These are phyloP conservation scores for Galaxias olidus DNA, from an alignment of 2,797 vertebrate species.

Conservation along the genomic window DNA sequence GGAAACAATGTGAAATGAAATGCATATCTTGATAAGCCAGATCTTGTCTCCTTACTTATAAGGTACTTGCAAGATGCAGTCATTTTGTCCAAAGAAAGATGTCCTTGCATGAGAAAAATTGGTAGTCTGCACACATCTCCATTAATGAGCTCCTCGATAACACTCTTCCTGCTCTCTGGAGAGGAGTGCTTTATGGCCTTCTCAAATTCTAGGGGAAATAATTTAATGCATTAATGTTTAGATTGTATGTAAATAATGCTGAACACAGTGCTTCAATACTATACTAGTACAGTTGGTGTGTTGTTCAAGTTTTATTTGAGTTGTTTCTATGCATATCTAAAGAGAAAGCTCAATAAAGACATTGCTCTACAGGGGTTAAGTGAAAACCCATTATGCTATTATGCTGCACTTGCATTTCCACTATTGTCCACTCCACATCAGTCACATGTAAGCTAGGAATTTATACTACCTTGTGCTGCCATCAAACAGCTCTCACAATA, in stretches of 20 bases:
- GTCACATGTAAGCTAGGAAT: slow-evolving; percentile 6
- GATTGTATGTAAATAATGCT: too few relatives aligned
- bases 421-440: not conserved
- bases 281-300: too few relatives aligned
- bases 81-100: slow-evolving; percentile 39
- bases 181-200: slow-evolving; percentile 42
- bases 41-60: slow-evolving; percentile 46
- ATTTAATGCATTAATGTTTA: not conserved
- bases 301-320: too few relatives aligned
- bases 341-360: too few relatives aligned
- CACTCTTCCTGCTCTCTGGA: slow-evolving; percentile 34
- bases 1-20: not conserved
- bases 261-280: too few relatives aligned
- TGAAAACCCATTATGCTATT: too few relatives aligned
- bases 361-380: too few relatives aligned
- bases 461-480: slow-evolving; percentile 56
- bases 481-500: slow-evolving; percentile 71
- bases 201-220: slow-evolving; percentile 54
- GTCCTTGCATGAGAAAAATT: slow-evolving; percentile 33
- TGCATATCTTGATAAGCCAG: not conserved
- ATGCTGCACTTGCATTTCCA: too few relatives aligned
- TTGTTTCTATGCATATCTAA: not conserved
- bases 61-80: slow-evolving; percentile 54
- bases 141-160: slow-evolving; percentile 47
- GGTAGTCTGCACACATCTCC: slow-evolving; percentile 57